These are phyloP conservation scores for Prionailurus viverrinus DNA, from an alignment of 2,113 vertebrate species.

Conservation along the genomic window DNA sequence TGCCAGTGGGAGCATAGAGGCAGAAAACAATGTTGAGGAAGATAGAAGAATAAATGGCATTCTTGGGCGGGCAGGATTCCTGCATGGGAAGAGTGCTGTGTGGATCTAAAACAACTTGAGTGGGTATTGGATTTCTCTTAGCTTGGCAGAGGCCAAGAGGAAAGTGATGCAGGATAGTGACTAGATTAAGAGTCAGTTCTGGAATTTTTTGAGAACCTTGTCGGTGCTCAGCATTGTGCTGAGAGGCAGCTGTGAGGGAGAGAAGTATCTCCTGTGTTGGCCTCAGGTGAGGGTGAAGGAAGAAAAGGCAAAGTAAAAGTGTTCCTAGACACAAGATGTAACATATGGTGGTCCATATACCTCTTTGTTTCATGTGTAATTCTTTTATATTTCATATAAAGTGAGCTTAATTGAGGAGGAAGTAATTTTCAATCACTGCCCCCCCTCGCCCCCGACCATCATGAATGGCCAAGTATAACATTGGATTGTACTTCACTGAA, in stretches of 20 bases:
- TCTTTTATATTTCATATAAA: neutral
- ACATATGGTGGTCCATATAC: fast-evolving
- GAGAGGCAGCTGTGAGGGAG: neutral
- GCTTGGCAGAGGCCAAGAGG: neutral
- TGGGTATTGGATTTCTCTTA: neutral
- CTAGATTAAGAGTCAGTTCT: neutral
- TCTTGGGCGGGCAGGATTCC: neutral
- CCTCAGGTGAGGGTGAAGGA: neutral
- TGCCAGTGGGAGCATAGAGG: neutral
- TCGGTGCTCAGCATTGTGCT: neutral
- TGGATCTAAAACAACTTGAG: neutral
- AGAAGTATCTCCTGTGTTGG: neutral
- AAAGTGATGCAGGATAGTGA: neutral
- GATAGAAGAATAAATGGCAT: neutral
- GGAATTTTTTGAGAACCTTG: neutral
- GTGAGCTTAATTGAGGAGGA: neutral
- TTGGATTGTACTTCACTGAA: neutral
- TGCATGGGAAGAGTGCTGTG: neutral
- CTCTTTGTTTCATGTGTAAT: neutral
- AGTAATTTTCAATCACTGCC: neutral
- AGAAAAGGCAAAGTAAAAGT: neutral
- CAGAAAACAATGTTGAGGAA: constrained; percentile 30
- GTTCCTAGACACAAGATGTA: neutral
- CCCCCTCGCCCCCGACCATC: too few species aligned
- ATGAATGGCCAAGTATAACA: neutral